These are phyloP conservation scores for Epirrita christyi DNA, from an alignment of 2,888 invertebrate genomes.

Conservation along the genomic window DNA sequence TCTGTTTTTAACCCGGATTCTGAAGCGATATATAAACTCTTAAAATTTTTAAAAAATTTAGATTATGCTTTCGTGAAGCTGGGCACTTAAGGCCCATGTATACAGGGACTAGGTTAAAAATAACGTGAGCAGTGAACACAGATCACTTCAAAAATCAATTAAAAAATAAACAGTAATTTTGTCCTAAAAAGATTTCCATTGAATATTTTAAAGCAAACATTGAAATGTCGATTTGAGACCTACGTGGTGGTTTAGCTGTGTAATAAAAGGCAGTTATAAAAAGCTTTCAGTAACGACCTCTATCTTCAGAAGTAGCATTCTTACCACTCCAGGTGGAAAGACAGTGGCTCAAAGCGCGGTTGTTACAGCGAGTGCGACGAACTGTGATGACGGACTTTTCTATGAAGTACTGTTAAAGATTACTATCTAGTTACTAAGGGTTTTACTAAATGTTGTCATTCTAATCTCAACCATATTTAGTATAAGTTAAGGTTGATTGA, in stretches of 20 bases:
- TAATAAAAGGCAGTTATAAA: background rate
- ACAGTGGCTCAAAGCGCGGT: slow-evolving; percentile 22
- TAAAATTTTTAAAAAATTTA: background rate
- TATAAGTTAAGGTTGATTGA: background rate
- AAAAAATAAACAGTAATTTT: too few relatives aligned
- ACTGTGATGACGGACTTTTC: slow-evolving; percentile 27
- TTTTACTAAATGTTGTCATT: background rate
- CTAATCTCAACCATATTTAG: background rate
- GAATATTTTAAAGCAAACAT: too few relatives aligned
- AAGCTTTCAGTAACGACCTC: background rate
- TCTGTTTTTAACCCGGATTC: slow-evolving; percentile 41
- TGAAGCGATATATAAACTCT: background rate
- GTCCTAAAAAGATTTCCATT: too few relatives aligned
- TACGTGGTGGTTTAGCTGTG: too few relatives aligned
- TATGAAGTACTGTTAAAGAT: slow-evolving; percentile 7
- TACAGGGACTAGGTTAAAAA: too few relatives aligned
- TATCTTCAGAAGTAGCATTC: slow-evolving; percentile 11
- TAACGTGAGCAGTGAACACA: too few relatives aligned
- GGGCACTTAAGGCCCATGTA: too few relatives aligned
- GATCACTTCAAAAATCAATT: too few relatives aligned
- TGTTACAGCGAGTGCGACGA: slow-evolving; percentile 25
- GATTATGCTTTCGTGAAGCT: too few relatives aligned
- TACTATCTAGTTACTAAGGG: slow-evolving; percentile 3
- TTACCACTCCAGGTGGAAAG: slow-evolving; percentile 17
- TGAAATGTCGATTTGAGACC: too few relatives aligned